Evolutionary conservation across 2,113 vertebrate genomes (phyloP), one percentile per base, ranked within the genome.

Genomic region (Zosterops japonicus): DNA sequence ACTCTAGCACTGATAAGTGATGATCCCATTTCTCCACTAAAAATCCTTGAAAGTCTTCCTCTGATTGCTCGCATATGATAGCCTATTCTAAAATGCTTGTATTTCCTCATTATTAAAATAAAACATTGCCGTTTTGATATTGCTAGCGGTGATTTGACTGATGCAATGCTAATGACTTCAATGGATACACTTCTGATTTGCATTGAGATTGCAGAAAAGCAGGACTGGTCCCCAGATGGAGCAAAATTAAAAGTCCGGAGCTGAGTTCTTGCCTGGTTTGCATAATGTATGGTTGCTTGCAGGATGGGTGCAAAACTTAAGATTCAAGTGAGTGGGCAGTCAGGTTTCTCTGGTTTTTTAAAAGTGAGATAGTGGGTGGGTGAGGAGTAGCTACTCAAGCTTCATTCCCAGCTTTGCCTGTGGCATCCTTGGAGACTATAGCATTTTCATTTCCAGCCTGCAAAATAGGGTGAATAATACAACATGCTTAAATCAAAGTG

Each of bases 161-260:
- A 88, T 93, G 90, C 83, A 94, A 78, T 94, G 87, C 91, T 95
- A 95, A 89, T 96, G 87, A 91, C 63, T 92, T 72, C 88, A 94
- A 83, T 75, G 91, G 89, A 83, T 91, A 60, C 68, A 65, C 25
- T 95, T 95, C 80, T 82, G 69, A 93, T 96, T 89, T 95, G 87
- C 92, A 87, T 64, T 68, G 70, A 93, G 93, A 92, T 89, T 75
- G 70, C 12, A 10, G 79, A 86, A 94, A 93, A 96, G 83, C 90
- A 70, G 91, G 89, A 94, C 95, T 95, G 70, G 71, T 96, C 89
- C 87, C 93, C 46, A 95, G 95, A 89, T 95, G 87, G 63, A 77
- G 71, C 41, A 78, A 85, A 88, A 95, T 94, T 92, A 83, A 35
- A 97, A 94, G 96, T 95, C 83, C 28, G 0, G 60, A 93, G 68